Evolutionary conservation across 2,888 invertebrate genomes (phyloP).

Genomic region (Sphecodes monilicornis): DNA sequence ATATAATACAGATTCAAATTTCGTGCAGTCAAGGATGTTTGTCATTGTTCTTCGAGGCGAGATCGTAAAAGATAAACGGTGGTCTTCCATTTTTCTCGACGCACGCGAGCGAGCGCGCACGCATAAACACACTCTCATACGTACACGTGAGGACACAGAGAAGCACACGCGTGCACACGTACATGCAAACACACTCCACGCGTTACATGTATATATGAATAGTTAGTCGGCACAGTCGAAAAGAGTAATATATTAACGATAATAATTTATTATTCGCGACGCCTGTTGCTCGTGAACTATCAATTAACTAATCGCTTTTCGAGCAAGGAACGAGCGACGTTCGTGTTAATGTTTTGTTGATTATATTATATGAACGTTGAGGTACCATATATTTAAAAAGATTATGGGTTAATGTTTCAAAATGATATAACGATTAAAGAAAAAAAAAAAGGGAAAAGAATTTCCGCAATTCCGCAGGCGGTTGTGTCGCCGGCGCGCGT

Average conservation of each 20-base stretch:
- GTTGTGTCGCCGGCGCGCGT: constrained; percentile 29
- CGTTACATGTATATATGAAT: constrained; percentile 62
- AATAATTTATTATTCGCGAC: constrained; percentile 68
- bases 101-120: background rate
- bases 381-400: constrained; percentile 71
- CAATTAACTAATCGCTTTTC: constrained; percentile 61
- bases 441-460: background rate
- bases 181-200: constrained; percentile 28
- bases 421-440: constrained; percentile 30
- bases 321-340: constrained; percentile 61
- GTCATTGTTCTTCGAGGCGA: background rate
- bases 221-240: constrained; percentile 68
- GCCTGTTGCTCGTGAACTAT: constrained; percentile 68
- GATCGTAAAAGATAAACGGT: background rate
- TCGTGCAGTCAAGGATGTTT: background rate
- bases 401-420: constrained; percentile 74
- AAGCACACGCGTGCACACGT: constrained; percentile 38
- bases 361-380: constrained; percentile 79
- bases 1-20: background rate
- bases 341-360: constrained; percentile 81
- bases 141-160: constrained; percentile 48
- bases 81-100: background rate
- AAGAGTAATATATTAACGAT: constrained; percentile 64
- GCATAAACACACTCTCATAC: constrained; percentile 13
- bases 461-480: constrained; percentile 46